Percentiles rank a stretch among this genome's conserved stretches.
These are phyloP conservation scores for Rhinichthys klamathensis DNA, from an alignment of 2,113 vertebrate genomes.

Conservation along the genomic window DNA sequence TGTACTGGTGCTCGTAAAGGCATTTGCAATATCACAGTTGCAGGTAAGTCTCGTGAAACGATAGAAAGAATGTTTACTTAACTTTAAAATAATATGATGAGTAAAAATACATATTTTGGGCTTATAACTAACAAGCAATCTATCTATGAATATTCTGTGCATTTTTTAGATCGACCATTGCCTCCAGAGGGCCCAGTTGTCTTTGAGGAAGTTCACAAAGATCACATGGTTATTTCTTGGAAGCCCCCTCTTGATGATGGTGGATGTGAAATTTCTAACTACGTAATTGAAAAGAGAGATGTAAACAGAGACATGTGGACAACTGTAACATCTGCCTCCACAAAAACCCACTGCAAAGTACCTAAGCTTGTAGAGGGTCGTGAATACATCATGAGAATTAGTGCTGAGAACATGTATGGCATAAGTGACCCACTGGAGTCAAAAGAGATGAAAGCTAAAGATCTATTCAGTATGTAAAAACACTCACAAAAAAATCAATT, in stretches of 20 bases:
- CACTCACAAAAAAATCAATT: background rate
- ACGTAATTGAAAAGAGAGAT: constrained; percentile 94
- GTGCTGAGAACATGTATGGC: constrained; percentile 95
- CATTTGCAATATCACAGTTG: constrained; percentile 87
- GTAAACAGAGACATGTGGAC: constrained; percentile 90
- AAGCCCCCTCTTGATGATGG: constrained; percentile 95
- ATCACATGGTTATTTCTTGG: constrained; percentile 95
- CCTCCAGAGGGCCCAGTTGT: constrained; percentile 93
- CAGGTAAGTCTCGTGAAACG: constrained; percentile 78
- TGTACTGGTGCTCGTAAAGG: constrained; percentile 94
- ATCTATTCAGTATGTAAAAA: constrained; percentile 88
- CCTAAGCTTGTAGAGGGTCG: constrained; percentile 91
- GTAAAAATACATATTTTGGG: background rate
- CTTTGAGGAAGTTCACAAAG: constrained; percentile 95
- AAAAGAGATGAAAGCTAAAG: constrained; percentile 95
- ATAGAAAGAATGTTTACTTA: background rate
- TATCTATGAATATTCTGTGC: constrained; percentile 17
- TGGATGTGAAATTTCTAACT: constrained; percentile 92
- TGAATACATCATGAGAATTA: constrained; percentile 92
- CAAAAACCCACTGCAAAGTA: constrained; percentile 92
- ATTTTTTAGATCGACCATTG: constrained; percentile 85
- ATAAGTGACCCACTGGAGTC: constrained; percentile 96
- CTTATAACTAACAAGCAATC: background rate
- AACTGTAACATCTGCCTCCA: constrained; percentile 89
- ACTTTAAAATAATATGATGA: background rate